These are phyloP conservation scores for Salminus brasiliensis DNA, from an alignment of 2,113 vertebrate genomes.

Conservation along the genomic window DNA sequence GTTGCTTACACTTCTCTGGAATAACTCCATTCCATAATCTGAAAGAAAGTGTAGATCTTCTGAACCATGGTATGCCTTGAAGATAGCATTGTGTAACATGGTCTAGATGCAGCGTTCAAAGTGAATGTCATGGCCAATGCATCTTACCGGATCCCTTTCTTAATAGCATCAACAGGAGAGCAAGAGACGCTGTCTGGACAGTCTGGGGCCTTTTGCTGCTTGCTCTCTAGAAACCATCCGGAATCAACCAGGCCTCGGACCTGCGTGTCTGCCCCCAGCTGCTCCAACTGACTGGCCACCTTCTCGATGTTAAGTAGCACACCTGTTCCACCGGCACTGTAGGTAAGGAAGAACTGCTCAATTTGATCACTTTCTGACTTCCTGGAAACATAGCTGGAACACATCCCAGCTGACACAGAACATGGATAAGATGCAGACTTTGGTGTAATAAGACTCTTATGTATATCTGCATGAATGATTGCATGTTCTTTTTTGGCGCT, in stretches of 20 bases:
- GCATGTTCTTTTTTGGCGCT: constrained; percentile 43
- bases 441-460: not conserved
- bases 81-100: not conserved
- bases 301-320: constrained; percentile 83
- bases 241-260: constrained; percentile 83
- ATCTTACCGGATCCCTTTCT: constrained; percentile 78
- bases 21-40: constrained; percentile 83
- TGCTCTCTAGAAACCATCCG: constrained; percentile 83
- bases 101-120: not conserved
- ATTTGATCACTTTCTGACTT: not conserved
- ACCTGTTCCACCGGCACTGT: constrained; percentile 82
- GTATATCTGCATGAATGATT: no score
- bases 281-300: constrained; percentile 76
- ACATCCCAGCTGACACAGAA: not conserved
- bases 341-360: constrained; percentile 31
- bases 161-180: constrained; percentile 79
- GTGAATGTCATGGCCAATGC: not conserved
- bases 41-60: constrained; percentile 8
- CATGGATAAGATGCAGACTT: not conserved
- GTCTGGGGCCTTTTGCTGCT: constrained; percentile 73
- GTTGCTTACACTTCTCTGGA: constrained; percentile 79
- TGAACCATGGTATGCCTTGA: not conserved
- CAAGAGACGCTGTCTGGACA: constrained; percentile 77
- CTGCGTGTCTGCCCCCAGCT: constrained; percentile 77
- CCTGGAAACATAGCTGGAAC: constrained; percentile 15